A percentile compares a stretch with the other conserved stretches of the same genome.
phyloP scores from a whole-genome alignment of 2,797 vertebrate genomes.

The Poeciliopsis turneri region DNA sequence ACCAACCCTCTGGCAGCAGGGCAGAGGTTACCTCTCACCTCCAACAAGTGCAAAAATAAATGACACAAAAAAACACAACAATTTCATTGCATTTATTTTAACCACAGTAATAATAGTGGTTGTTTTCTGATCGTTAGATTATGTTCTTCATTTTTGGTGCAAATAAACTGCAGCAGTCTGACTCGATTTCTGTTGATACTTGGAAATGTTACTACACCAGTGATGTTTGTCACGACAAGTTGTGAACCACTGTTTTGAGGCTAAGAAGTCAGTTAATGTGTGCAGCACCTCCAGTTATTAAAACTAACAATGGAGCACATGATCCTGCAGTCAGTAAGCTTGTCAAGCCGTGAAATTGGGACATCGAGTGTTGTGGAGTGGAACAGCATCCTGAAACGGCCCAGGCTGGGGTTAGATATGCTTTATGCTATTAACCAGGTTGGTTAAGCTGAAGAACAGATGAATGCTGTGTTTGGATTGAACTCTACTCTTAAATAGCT shows the following conservation, averaged over 20 bases:
- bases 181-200: not conserved
- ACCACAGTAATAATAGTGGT: not conserved
- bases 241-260: not conserved
- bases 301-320: conserved; percentile 17
- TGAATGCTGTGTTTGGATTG: not conserved
- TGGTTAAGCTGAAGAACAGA: conserved; percentile 1
- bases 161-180: not conserved
- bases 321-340: not conserved
- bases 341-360: conserved; percentile 14
- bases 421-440: not conserved
- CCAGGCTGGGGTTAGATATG: not conserved
- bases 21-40: not conserved
- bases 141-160: not conserved
- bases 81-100: not conserved
- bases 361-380: conserved; percentile 27
- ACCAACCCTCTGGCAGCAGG: not conserved
- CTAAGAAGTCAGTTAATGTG: not conserved
- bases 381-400: not conserved
- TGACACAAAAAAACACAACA: not conserved
- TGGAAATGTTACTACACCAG: not conserved
- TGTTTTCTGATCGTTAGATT: not conserved
- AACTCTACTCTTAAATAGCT: not conserved
- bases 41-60: not conserved
- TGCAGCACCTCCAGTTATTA: not conserved
- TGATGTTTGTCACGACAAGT: not conserved